Evolutionary conservation across 2,888 invertebrate species (phyloP).

Genomic region (Gasteruption jaculator): DNA sequence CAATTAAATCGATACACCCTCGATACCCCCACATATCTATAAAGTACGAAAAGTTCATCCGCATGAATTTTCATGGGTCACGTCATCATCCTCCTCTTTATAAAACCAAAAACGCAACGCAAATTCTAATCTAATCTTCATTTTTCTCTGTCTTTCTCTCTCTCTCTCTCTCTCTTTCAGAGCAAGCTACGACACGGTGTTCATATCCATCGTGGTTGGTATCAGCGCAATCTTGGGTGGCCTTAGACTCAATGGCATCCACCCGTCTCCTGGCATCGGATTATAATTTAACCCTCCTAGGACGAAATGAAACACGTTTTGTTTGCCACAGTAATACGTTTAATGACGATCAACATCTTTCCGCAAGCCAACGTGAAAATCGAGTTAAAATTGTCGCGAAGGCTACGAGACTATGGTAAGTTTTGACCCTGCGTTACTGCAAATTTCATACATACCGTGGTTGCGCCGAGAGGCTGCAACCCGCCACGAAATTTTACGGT

Average conservation of each 20-base stretch:
- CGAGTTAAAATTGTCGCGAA: slow-evolving; percentile 39
- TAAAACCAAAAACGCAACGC: too few species aligned
- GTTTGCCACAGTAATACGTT: slow-evolving; percentile 34
- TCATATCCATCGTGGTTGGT: slow-evolving; percentile 41
- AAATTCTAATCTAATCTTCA: too few species aligned
- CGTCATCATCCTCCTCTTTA: too few species aligned
- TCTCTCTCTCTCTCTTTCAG: slow-evolving; percentile 26
- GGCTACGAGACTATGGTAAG: slow-evolving; percentile 43
- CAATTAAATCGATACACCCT: too few species aligned
- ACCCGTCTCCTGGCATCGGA: slow-evolving; percentile 35
- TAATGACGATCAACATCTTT: slow-evolving; percentile 25
- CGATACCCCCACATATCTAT: too few species aligned
- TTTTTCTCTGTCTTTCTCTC: slow-evolving; percentile 5
- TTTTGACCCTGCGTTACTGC: too few species aligned
- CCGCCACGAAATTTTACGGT: too few species aligned
- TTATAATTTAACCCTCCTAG: slow-evolving; percentile 41
- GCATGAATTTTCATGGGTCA: too few species aligned
- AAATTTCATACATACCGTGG: too few species aligned
- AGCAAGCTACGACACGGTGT: slow-evolving; percentile 32
- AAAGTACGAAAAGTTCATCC: too few species aligned
- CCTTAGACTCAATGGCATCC: slow-evolving; percentile 37
- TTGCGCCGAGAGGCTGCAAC: too few species aligned
- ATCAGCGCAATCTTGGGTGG: slow-evolving; percentile 39
- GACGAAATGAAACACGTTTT: slow-evolving; percentile 40
- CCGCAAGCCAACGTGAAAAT: slow-evolving; percentile 25